Conservation (phyloP, 2,113 vertebrate species). For the Oryzias curvinotus region DNA sequence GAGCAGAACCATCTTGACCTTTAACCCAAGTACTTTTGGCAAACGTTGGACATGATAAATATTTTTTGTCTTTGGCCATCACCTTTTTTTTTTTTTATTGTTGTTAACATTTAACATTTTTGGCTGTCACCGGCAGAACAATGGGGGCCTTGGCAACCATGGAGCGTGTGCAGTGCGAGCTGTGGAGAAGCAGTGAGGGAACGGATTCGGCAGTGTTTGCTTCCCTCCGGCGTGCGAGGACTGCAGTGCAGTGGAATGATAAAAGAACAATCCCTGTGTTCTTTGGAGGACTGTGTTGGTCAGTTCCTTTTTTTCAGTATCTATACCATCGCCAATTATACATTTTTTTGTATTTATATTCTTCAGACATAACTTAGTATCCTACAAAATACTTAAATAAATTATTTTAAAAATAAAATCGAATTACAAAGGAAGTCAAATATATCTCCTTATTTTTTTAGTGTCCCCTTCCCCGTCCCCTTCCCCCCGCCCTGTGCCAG, state of each 20-base stretch:
- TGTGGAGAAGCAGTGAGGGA: slow-evolving; percentile 91
- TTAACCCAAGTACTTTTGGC: no score
- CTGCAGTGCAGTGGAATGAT: slow-evolving; percentile 80
- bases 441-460: slow-evolving; percentile 8
- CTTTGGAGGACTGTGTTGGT: slow-evolving; percentile 89
- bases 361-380: not conserved
- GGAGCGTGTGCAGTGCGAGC: slow-evolving; percentile 89
- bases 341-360: no score
- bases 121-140: slow-evolving; percentile 42
- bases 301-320: slow-evolving; percentile 44
- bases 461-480: slow-evolving; percentile 41
- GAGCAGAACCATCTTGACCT: no score
- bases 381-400: not conserved
- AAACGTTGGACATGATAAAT: no score
- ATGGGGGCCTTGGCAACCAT: slow-evolving; percentile 91
- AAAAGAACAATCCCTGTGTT: slow-evolving; percentile 87
- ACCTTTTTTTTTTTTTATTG: not conserved
- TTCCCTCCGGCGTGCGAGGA: slow-evolving; percentile 75
- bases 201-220: slow-evolving; percentile 84
- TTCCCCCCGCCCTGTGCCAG: slow-evolving; percentile 41
- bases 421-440: no score
- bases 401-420: no score
- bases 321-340: no score
- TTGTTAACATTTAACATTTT: not conserved
- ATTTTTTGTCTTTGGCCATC: no score